These are phyloP conservation scores for Labeo rohita DNA, from an alignment of 2,113 vertebrate genomes.

Conservation along the genomic window DNA sequence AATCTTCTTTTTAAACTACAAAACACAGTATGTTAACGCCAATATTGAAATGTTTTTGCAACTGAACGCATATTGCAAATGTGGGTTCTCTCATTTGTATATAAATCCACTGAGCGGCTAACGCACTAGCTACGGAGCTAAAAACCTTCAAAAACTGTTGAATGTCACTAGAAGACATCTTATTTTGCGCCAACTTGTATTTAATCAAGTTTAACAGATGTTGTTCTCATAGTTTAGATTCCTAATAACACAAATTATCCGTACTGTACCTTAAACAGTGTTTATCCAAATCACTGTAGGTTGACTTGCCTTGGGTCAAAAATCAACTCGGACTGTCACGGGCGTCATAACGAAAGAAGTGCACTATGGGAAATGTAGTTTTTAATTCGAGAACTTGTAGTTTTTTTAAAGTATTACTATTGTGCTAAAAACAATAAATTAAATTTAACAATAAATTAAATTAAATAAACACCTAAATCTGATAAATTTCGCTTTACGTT, in stretches of 20 bases:
- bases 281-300: constrained; percentile 17
- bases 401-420: neutral
- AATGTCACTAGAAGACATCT: neutral
- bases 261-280: neutral
- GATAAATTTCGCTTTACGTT: neutral
- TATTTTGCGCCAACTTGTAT: neutral
- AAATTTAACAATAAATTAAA: too few species aligned
- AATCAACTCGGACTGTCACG: constrained; percentile 25
- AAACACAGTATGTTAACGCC: neutral
- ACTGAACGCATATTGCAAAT: neutral
- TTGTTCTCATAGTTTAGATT: neutral
- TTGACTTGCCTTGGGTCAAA: constrained; percentile 18
- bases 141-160: constrained; percentile 2
- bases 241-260: neutral
- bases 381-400: neutral
- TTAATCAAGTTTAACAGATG: neutral
- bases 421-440: neutral
- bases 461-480: neutral
- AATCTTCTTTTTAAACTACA: neutral
- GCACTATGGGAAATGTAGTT: constrained; percentile 38
- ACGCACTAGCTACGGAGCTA: constrained; percentile 27
- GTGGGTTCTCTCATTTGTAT: neutral
- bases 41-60: neutral
- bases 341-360: neutral
- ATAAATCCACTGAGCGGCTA: neutral